Conservation (phyloP, 2,797 vertebrate genomes). For the Argyrosomus regius region DNA sequence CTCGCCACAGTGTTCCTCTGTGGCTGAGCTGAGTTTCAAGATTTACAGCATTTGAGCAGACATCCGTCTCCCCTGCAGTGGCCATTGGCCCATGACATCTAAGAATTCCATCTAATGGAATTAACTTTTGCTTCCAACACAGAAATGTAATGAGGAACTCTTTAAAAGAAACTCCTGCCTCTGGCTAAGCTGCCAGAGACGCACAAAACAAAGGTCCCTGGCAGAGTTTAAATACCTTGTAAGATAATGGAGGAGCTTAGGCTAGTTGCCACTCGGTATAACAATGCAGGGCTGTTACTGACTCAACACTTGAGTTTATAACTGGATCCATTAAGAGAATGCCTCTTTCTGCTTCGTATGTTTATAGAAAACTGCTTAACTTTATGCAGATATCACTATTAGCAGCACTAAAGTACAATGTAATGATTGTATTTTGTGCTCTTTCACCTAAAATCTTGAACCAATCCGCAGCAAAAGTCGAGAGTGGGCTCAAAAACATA, state of each 20-base stretch:
- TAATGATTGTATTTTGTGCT: slow-evolving; percentile 24
- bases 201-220: slow-evolving; percentile 60
- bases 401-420: slow-evolving; percentile 34
- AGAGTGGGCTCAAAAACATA: slow-evolving; percentile 37
- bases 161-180: slow-evolving; percentile 63
- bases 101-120: slow-evolving; percentile 70
- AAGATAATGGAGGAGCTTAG: slow-evolving; percentile 60
- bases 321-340: slow-evolving; percentile 36
- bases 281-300: slow-evolving; percentile 48
- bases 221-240: slow-evolving; percentile 52
- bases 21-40: slow-evolving; percentile 42
- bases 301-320: slow-evolving; percentile 33
- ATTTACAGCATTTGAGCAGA: slow-evolving; percentile 73
- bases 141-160: slow-evolving; percentile 70
- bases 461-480: slow-evolving; percentile 25
- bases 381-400: slow-evolving; percentile 31
- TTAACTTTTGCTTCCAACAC: slow-evolving; percentile 70
- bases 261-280: slow-evolving; percentile 33
- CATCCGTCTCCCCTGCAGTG: slow-evolving; percentile 71
- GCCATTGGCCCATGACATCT: slow-evolving; percentile 66
- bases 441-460: slow-evolving; percentile 46
- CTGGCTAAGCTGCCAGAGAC: slow-evolving; percentile 60
- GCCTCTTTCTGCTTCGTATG: slow-evolving; percentile 29
- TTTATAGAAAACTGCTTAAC: slow-evolving; percentile 38
- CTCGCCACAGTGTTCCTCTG: slow-evolving; percentile 54